A percentile compares a stretch with the other conserved stretches of the same genome.
Evolutionary conservation across 1,140 invertebrate genomes (phyloP).

Genomic region (Matsumurasca onukii): DNA sequence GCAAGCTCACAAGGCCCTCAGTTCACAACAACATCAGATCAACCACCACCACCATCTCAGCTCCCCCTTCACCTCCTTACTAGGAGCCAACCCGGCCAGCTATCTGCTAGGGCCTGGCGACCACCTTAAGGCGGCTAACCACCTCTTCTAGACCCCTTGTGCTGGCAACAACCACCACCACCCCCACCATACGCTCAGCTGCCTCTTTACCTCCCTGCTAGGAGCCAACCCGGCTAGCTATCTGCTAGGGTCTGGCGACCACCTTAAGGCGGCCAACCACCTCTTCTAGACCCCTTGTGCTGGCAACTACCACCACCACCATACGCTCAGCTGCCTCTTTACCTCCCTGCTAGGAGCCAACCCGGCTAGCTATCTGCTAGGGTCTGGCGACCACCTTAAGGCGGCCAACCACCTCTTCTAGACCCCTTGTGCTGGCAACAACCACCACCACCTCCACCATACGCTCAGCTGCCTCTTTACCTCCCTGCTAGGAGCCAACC

Average conservation of each 20-base stretch:
- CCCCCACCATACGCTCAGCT: constrained; percentile 25
- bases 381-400: constrained; percentile 23
- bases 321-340: constrained; percentile 34
- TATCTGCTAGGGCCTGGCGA: constrained; percentile 36
- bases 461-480: constrained; percentile 29
- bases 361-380: constrained; percentile 21
- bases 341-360: constrained; percentile 32
- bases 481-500: constrained; percentile 26
- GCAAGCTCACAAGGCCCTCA: constrained; percentile 21
- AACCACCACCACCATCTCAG: constrained; percentile 31
- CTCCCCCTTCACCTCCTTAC: constrained; percentile 30
- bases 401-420: constrained; percentile 36
- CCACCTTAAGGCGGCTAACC: constrained; percentile 34
- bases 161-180: constrained; percentile 13
- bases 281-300: constrained; percentile 29
- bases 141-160: constrained; percentile 35
- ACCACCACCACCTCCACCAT: no score
- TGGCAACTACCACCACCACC: constrained; percentile 9
- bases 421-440: constrained; percentile 4
- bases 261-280: constrained; percentile 33
- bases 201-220: constrained; percentile 28
- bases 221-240: constrained; percentile 32
- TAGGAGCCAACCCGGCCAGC: constrained; percentile 30
- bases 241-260: constrained; percentile 32
- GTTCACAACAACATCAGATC: constrained; percentile 30